Base-by-base conservation (phyloP, 2,113 vertebrate genomes). In the Orthonyx spaldingii region DNA sequence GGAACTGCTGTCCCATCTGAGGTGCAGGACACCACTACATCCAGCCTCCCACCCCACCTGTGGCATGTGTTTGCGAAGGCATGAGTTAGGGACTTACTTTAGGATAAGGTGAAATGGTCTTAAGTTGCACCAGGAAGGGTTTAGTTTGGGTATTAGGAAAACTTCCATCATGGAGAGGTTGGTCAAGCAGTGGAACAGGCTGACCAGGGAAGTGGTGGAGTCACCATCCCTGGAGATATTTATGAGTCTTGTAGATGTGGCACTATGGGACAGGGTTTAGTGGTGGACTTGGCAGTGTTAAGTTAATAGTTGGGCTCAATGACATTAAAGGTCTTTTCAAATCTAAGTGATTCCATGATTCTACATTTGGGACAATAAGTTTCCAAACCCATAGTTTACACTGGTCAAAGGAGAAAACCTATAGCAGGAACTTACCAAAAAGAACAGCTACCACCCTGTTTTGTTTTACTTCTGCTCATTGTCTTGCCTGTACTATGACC, bases 11-110 rank as follows among this genome's bases (percentile, higher is more conserved):
- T 78, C 35, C 28, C 10, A 22, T 55, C 37, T 4, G 7, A n/a
- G 35, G 33, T 68, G 30, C 55, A 24, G 46, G 33, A 27, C 32
- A 27, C 14, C 16, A 12, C n/a, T 1, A 0, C 3, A 2, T 55
- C 56, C 1, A 0, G 3, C 13, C 35, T 94, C 16, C 13, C 35
- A 35, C 7, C 23, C 21, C 16, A 41, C 33, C n/a, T 14, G 5
- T 59, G 35, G 64, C 22, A 9, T 1, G 1, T 86, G 63, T 55
- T 69, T 49, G 27, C 42, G 41, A 75, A 68, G 53, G 32, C 0
- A 0, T 27, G 52, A 53, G 14, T 41, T 42, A 59, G 24, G 20
- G 42, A 49, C n/a, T 83, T n/a, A 11, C 6, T 69, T 84, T 35
- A 42, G 55, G 26, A 27, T 55, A 37, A 61, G 63, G 8, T 27